These are phyloP conservation scores for Xestia ashworthii DNA, from an alignment of 2,888 invertebrate genomes.

Conservation along the genomic window DNA sequence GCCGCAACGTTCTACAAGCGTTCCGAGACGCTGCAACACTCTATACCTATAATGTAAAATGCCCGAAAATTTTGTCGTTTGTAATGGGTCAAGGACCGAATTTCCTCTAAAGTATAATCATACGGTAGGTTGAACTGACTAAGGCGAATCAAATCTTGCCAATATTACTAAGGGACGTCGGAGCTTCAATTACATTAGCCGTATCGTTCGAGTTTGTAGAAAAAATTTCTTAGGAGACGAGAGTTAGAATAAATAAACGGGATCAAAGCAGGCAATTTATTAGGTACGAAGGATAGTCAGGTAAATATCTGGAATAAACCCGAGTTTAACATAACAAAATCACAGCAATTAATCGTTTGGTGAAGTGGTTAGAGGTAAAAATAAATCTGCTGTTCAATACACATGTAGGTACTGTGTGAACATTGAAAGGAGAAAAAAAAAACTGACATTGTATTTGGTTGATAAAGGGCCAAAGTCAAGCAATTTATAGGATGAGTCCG, in stretches of 20 bases:
- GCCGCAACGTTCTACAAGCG: too few relatives aligned
- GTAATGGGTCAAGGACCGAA: constrained; percentile 37
- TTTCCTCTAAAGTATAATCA: constrained; percentile 32
- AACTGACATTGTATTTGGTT: too few relatives aligned
- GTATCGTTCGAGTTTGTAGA: not conserved
- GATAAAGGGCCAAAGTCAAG: not conserved
- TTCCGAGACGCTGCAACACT: too few relatives aligned
- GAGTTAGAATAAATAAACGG: constrained; percentile 16
- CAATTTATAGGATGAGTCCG: not conserved
- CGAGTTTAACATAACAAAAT: not conserved
- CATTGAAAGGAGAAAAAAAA: too few relatives aligned
- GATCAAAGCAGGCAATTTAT: constrained; percentile 27
- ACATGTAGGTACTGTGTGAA: too few relatives aligned
- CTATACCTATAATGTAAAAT: not conserved
- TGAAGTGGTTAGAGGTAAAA: not conserved
- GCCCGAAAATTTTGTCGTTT: constrained; percentile 8
- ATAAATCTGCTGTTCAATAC: not conserved
- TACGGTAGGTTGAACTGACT: constrained; percentile 39
- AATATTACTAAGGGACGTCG: constrained; percentile 26
- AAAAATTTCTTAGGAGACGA: constrained; percentile 9
- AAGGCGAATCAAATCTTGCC: constrained; percentile 38
- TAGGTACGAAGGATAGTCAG: not conserved
- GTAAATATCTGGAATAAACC: not conserved
- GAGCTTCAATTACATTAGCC: constrained; percentile 23
- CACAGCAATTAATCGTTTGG: not conserved